Evolutionary conservation across 2,888 invertebrate species (phyloP).

Genomic region (Sabatieria punctata): DNA sequence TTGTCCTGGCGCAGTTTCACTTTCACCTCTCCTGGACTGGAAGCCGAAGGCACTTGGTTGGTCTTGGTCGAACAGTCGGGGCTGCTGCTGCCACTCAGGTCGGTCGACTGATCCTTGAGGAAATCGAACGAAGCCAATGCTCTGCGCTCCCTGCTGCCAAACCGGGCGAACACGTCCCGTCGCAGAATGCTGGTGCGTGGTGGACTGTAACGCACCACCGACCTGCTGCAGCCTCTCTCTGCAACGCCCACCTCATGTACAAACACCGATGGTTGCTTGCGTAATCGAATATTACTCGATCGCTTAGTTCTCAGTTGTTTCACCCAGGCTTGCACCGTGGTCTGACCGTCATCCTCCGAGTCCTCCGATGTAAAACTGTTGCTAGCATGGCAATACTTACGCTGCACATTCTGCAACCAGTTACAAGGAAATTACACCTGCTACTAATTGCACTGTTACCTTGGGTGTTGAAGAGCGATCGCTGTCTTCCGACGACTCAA

Average conservation of each 20-base stretch:
- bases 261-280: not conserved
- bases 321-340: slow-evolving; percentile 5
- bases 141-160: slow-evolving; percentile 1
- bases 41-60: too few species aligned
- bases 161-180: slow-evolving; percentile 1
- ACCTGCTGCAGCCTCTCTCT: too few species aligned
- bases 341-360: slow-evolving; percentile 1
- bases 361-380: not conserved
- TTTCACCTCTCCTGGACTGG: not conserved
- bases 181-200: not conserved
- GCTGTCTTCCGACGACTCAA: not conserved
- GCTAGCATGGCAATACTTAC: too few species aligned
- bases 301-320: slow-evolving; percentile 2
- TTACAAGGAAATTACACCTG: not conserved
- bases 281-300: not conserved
- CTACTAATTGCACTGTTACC: not conserved
- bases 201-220: too few species aligned
- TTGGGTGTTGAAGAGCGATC: not conserved
- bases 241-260: too few species aligned
- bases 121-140: slow-evolving; percentile 6
- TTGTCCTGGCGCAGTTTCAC: not conserved
- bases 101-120: not conserved
- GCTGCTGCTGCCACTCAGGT: not conserved
- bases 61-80: too few species aligned
- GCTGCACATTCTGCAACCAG: too few species aligned